Evolutionary conservation across 2,113 vertebrate genomes (phyloP).

Genomic region (Rhabdomys dilectus): DNA sequence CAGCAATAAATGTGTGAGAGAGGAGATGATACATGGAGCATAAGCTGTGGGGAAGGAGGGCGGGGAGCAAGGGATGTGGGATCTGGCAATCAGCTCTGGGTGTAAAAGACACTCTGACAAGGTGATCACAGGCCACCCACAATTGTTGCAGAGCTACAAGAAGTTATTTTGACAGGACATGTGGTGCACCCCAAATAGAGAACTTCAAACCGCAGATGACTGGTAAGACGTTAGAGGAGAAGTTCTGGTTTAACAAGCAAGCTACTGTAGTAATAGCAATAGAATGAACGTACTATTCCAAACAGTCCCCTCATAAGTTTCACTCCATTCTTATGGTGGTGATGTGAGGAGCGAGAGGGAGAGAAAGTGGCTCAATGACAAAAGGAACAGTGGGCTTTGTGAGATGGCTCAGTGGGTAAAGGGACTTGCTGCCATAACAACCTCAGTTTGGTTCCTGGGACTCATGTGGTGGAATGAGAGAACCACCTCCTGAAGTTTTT

Average conservation of each 20-base stretch:
- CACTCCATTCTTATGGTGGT: neutral
- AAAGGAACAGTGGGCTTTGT: neutral
- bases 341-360: neutral
- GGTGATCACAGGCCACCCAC: conserved; percentile 76
- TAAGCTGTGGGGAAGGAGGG: conserved; percentile 34
- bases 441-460: neutral
- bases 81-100: conserved; percentile 66
- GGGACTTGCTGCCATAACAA: neutral
- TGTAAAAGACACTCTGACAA: conserved; percentile 73
- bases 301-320: neutral
- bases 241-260: conserved; percentile 53
- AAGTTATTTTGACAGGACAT: conserved; percentile 76
- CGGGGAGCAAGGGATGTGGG: neutral
- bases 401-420: neutral
- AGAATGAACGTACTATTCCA: neutral
- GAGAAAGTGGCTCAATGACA: neutral
- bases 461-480: neutral
- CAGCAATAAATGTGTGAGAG: conserved; percentile 27
- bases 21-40: conserved; percentile 57
- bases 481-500: neutral
- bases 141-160: conserved; percentile 55
- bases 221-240: conserved; percentile 11
- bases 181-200: conserved; percentile 68
- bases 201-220: conserved; percentile 37
- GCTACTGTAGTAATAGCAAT: neutral